Evolutionary conservation across 1,140 invertebrate species (phyloP).

Genomic region (Sminthurides bifidus): DNA sequence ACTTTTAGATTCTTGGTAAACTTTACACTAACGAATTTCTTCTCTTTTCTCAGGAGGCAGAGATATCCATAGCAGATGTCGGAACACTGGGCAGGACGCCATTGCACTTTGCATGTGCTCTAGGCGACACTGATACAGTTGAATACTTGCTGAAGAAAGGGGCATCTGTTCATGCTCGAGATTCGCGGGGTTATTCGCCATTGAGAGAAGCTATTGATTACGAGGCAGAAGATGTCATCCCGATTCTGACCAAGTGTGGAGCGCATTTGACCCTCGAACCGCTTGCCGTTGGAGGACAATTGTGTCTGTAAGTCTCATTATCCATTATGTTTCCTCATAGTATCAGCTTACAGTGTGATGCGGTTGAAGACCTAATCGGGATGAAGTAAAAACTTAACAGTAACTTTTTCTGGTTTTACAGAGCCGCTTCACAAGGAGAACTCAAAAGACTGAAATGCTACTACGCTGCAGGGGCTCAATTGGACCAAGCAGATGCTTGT

Average conservation of each 20-base stretch:
- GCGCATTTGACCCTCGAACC: constrained; percentile 44
- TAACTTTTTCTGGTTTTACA: constrained; percentile 23
- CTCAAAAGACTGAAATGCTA: constrained; percentile 46
- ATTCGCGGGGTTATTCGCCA: constrained; percentile 49
- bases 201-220: constrained; percentile 50
- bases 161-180: constrained; percentile 68
- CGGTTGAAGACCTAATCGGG: neutral
- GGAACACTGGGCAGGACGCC: constrained; percentile 61
- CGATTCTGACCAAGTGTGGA: constrained; percentile 49
- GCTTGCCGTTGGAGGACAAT: constrained; percentile 45
- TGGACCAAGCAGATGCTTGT: constrained; percentile 45
- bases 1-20: neutral
- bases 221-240: constrained; percentile 50
- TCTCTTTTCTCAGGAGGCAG: constrained; percentile 45
- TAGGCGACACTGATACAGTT: constrained; percentile 56
- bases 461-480: constrained; percentile 49
- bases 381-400: neutral
- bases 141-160: constrained; percentile 65
- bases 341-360: neutral
- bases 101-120: constrained; percentile 54
- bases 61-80: constrained; percentile 57
- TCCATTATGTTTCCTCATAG: neutral
- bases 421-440: constrained; percentile 47
- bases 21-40: constrained; percentile 4
- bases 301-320: constrained; percentile 40